These are phyloP conservation scores for Ctenopoma multispine DNA, from an alignment of 2,797 vertebrate species.

Conservation along the genomic window DNA sequence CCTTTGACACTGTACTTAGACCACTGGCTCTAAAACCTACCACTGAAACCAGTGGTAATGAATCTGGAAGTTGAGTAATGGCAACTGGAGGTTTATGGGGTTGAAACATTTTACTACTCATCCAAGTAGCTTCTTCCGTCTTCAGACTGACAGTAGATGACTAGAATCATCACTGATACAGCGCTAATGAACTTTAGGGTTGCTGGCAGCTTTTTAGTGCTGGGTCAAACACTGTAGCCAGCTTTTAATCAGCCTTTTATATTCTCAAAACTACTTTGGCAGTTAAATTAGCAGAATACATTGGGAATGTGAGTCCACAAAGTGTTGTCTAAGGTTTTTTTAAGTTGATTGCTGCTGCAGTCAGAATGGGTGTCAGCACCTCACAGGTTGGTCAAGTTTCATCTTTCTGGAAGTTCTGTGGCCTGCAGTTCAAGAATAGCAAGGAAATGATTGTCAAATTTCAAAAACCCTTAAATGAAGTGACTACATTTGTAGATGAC, in stretches of 20 bases:
- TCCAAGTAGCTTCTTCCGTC: too few species aligned
- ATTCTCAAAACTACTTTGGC: slow-evolving; percentile 37
- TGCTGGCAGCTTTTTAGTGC: slow-evolving; percentile 30
- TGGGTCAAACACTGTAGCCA: slow-evolving; percentile 20
- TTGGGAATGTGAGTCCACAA: slow-evolving; percentile 12
- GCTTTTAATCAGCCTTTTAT: slow-evolving; percentile 49
- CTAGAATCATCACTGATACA: not conserved
- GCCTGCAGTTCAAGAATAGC: not conserved
- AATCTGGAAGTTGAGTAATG: too few species aligned
- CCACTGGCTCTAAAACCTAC: slow-evolving; percentile 39
- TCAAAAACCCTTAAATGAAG: not conserved
- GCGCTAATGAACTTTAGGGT: slow-evolving; percentile 57
- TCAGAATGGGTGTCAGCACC: not conserved
- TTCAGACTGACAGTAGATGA: too few species aligned
- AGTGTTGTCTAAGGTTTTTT: not conserved
- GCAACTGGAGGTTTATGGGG: too few species aligned
- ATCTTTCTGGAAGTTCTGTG: not conserved
- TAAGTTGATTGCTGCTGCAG: not conserved
- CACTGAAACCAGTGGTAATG: slow-evolving; percentile 24
- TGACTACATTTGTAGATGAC: not conserved
- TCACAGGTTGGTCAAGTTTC: not conserved
- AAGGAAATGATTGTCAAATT: not conserved
- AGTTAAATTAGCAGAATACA: slow-evolving; percentile 34
- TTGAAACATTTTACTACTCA: too few species aligned
- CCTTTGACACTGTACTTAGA: slow-evolving; percentile 35